A percentile compares a stretch with the other conserved stretches of the same genome.
Conservation (phyloP, 2,113 vertebrate species). For the Silurus meridionalis region DNA sequence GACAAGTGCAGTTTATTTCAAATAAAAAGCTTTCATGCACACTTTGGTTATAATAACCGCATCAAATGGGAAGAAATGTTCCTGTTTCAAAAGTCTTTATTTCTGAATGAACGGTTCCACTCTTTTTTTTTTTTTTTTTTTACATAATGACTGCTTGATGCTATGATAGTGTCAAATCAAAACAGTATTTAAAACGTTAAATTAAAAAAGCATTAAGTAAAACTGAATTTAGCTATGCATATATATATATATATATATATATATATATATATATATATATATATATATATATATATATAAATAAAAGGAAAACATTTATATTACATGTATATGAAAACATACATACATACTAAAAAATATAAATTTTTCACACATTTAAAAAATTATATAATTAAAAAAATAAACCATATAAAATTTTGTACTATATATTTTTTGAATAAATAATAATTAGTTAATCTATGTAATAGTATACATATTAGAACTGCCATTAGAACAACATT, state of each 20-base stretch:
- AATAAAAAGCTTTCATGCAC: conserved; percentile 15
- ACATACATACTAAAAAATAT: no score
- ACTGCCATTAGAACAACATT: neutral
- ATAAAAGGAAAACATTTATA: no score
- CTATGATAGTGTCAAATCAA: no score
- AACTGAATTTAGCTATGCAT: neutral
- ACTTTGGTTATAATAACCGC: neutral
- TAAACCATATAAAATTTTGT: neutral
- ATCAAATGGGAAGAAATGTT: neutral
- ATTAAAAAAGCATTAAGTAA: neutral
- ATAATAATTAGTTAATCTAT: neutral
- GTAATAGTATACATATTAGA: neutral
- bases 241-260: no score
- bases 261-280: no score
- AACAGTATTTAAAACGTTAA: no score
- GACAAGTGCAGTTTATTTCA: conserved; percentile 38
- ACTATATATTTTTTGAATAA: neutral
- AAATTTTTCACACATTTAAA: no score
- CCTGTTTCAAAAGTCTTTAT: neutral
- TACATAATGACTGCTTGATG: neutral
- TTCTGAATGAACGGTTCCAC: neutral
- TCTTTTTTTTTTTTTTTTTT: neutral
- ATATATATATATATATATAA: no score
- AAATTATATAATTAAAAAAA: neutral
- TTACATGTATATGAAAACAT: no score